Base-by-base conservation (phyloP, 2,113 vertebrate genomes). In the Narcine bancroftii region DNA sequence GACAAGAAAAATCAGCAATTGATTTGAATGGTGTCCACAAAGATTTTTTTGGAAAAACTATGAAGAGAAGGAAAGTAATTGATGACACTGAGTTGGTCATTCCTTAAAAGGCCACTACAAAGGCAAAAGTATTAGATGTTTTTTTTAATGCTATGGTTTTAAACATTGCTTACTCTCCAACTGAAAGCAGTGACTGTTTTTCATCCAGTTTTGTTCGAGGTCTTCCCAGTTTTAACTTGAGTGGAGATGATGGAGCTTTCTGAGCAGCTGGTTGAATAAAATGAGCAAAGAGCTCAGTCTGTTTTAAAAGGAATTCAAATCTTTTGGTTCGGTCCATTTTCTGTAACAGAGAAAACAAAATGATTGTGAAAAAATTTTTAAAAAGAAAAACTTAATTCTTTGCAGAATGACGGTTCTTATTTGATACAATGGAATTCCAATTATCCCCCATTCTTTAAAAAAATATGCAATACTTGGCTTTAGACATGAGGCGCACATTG, bases 271-370 rank as follows among this genome's bases (percentile, higher is more conserved):
- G 97, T 93, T 97, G 97, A 95, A 98, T 97, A 92, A 98, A 98
- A 95, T 98, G 97, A 92, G 97, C 97, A 94, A 97, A 98, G 47
- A 98, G 96, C 93, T 98, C 97, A 10, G 97, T 98, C 95, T 98
- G 97, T 95, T 97, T 97, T 94, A 98, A 94, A 73, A 98, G 96
- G 94, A 97, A 98, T 93, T 98, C 97, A 95, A 98, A 98, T 92
- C 97, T 96, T 94, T 97, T 98, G 0, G 97, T 96, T 93, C 97
- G 94, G 93, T 98, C 97, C 33, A 97, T 94, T 97, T 97, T 97
- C 97, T 98, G 72, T 36, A 93, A 92, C 94, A 94, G 93, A 33
- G 13, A 69, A 47, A 71, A 3, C 11, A 45, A 45, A 91, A 87
- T 56, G 9, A n/a, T n/a, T n/a, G n/a, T n/a, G n/a, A n/a, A n/a